These are phyloP conservation scores for Chloroceryle inda DNA, from an alignment of 2,797 vertebrate genomes.

Conservation along the genomic window DNA sequence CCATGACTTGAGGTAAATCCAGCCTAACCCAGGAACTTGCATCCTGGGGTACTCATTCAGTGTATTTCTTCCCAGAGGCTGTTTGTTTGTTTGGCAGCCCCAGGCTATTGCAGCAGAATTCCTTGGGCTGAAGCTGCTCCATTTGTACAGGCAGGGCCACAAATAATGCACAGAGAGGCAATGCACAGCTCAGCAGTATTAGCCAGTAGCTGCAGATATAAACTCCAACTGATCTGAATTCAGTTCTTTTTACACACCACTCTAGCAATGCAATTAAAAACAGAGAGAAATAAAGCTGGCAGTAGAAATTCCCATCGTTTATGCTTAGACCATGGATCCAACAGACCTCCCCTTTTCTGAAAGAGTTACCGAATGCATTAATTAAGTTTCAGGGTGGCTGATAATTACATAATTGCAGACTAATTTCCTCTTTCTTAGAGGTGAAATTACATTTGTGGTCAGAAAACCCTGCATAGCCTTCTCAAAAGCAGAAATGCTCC, in stretches of 20 bases:
- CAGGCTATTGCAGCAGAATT: neutral
- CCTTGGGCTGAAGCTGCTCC: neutral
- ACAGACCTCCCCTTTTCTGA: neutral
- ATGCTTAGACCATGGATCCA: rapidly evolving
- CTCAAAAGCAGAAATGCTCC: neutral
- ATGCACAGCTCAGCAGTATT: rapidly evolving
- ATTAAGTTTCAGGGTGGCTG: slow-evolving; percentile 18
- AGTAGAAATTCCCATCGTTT: rapidly evolving
- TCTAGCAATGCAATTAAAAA: rapidly evolving
- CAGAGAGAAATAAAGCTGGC: neutral
- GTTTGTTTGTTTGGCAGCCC: neutral
- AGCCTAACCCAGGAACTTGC: neutral
- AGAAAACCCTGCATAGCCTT: neutral
- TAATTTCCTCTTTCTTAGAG: slow-evolving; percentile 45
- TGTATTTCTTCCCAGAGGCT: neutral
- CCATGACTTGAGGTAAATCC: neutral
- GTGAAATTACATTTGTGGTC: neutral
- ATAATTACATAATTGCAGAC: slow-evolving; percentile 39
- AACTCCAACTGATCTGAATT: neutral
- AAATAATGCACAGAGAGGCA: neutral
- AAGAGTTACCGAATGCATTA: neutral
- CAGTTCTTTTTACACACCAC: rapidly evolving
- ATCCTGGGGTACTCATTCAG: neutral
- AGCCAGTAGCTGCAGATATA: neutral
- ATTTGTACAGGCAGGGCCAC: neutral